Evolutionary conservation across 2,888 invertebrate species (phyloP), one percentile per base, ranked within the genome.

Genomic region (Hyalella azteca): DNA sequence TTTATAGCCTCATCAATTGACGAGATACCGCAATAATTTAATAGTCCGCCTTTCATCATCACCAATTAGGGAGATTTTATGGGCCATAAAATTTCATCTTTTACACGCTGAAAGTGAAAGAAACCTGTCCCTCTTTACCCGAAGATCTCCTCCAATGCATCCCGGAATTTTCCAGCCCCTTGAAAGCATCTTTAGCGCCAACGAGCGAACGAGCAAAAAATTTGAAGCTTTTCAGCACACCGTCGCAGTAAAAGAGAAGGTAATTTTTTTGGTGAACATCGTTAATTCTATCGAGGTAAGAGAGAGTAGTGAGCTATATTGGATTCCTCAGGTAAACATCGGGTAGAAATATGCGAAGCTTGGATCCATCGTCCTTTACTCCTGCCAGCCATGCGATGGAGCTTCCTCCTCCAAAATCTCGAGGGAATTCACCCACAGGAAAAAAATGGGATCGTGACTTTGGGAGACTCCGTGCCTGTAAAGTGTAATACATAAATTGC

Each of bases 231-330:
- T 66, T 66, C 36, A 36, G 66, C 29, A n/a, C 36, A 36, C 36
- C 22, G 66, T 66, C 66, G 66, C 39, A 15, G n/a, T 29, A 66
- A 66, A 66, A 36, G 39, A 36, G 26, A 54, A 29, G 26, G 54
- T 26, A 54, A 54, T 54, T 54, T 54, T 54, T 54, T 54, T 22
- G 45, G 3, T 11, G 54, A n/a, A 36, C 45, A 4, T 66, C 66
- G 66, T 66, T 66, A 66, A 66, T 66, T 66, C 66, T 66, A 66
- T 13, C 66, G 66, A 11, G 39, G 66, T 36, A 7, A 36, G 66
- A 66, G 66, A 66, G 66, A 11, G 66, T 66, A 36, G 66, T 19
- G 66, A 66, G 39, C 36, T 66, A 54, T 66, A 66, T 66, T 66
- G 66, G 29, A 66, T 66, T 66, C 66, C 36, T 36, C 36, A 66